phyloP scores from a whole-genome alignment of 1,140 invertebrate species.

The Capitella teleta region DNA sequence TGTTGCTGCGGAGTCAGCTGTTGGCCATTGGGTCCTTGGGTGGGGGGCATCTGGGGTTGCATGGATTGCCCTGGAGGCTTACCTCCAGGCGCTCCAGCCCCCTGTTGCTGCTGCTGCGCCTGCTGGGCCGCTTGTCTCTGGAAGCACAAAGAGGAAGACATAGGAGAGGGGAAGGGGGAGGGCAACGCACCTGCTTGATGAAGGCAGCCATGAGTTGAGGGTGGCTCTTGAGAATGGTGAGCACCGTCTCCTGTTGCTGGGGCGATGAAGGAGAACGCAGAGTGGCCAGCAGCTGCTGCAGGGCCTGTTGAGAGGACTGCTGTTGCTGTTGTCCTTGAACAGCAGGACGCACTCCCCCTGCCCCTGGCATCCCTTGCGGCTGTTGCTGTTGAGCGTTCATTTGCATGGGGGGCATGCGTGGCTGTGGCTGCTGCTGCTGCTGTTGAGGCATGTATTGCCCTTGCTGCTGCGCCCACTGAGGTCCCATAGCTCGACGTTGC shows the following conservation, averaged over 20 bases:
- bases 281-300: constrained; percentile 81
- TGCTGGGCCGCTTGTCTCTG: not conserved
- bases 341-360: not conserved
- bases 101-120: constrained; percentile 3
- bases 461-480: constrained; percentile 12
- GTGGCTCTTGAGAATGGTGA: constrained; percentile 85
- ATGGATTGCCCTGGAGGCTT: not conserved
- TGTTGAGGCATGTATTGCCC: constrained; percentile 11
- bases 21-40: not conserved
- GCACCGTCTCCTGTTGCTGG: constrained; percentile 84
- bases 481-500: constrained; percentile 12
- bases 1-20: not conserved
- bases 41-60: not conserved
- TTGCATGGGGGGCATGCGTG: constrained; percentile 4
- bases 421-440: constrained; percentile 20
- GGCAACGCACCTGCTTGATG: constrained; percentile 74
- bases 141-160: not conserved
- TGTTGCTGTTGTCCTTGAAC: constrained; percentile 2
- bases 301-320: constrained; percentile 48
- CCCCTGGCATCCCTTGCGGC: not conserved
- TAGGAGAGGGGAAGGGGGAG: constrained; percentile 7
- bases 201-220: constrained; percentile 93
- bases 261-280: constrained; percentile 77
- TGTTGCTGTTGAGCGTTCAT: constrained; percentile 6
- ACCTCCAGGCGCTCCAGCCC: not conserved